Conservation (phyloP, 2,888 invertebrate species). For the Morinoia aosen region DNA sequence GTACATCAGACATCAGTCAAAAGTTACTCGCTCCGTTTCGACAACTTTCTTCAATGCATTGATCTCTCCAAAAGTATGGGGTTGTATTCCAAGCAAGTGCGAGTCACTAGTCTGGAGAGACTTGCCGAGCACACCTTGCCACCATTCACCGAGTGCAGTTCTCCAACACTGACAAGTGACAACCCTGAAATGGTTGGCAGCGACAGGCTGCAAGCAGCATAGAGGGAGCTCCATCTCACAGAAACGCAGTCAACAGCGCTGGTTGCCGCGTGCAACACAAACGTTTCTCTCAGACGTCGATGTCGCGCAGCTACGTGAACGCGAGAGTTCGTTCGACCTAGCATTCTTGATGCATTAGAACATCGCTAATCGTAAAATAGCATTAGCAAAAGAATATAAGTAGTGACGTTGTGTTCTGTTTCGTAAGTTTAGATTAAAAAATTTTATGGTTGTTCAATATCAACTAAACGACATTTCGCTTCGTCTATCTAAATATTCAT, state of each 20-base stretch:
- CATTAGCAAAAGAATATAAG: too few relatives aligned
- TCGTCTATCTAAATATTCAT: too few relatives aligned
- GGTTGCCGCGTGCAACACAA: background rate
- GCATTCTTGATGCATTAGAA: too few relatives aligned
- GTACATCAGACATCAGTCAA: background rate
- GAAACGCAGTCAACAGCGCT: background rate
- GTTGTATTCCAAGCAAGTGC: background rate
- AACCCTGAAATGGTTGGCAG: too few relatives aligned
- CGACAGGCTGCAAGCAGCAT: background rate
- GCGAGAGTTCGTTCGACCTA: background rate
- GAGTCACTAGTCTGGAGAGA: background rate
- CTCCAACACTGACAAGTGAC: background rate
- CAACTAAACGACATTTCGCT: too few relatives aligned
- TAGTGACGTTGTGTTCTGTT: too few relatives aligned
- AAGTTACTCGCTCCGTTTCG: background rate
- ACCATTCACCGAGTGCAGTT: background rate
- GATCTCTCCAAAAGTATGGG: background rate
- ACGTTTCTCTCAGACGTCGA: background rate
- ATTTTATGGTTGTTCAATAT: too few relatives aligned
- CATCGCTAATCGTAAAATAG: too few relatives aligned
- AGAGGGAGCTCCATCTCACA: background rate
- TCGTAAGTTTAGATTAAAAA: too few relatives aligned
- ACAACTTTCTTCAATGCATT: background rate
- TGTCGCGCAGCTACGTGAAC: background rate
- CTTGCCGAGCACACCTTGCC: background rate